Conservation (phyloP, 2,797 vertebrate species). For the Trachops cirrhosus region DNA sequence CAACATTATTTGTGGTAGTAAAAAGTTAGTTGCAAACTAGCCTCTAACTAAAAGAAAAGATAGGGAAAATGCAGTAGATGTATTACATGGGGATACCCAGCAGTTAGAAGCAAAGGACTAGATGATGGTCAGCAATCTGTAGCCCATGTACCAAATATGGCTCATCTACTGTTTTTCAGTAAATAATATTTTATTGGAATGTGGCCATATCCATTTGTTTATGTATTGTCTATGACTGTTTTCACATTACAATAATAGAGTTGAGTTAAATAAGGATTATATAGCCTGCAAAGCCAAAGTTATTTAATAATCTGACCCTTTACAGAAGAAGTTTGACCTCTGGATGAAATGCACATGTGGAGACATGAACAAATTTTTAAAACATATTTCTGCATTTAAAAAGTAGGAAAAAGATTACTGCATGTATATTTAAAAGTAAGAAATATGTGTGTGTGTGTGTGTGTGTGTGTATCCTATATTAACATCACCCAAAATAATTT, state of each 20-base stretch:
- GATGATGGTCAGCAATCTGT: neutral
- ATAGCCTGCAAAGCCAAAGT: neutral
- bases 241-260: neutral
- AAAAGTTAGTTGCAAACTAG: neutral
- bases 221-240: neutral
- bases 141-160: neutral
- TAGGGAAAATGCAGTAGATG: neutral
- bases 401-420: neutral
- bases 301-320: neutral
- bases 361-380: slow-evolving; percentile 15
- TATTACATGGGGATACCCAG: neutral
- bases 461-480: neutral
- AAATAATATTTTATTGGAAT: neutral
- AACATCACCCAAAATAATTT: neutral
- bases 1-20: neutral
- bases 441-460: too few species aligned
- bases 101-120: neutral
- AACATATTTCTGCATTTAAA: neutral
- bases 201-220: neutral
- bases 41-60: neutral
- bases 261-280: neutral
- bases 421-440: too few species aligned
- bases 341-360: neutral
- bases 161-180: neutral
- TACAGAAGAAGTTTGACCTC: neutral